Conservation (phyloP, 2,113 vertebrate genomes). For the Perccottus glenii region DNA sequence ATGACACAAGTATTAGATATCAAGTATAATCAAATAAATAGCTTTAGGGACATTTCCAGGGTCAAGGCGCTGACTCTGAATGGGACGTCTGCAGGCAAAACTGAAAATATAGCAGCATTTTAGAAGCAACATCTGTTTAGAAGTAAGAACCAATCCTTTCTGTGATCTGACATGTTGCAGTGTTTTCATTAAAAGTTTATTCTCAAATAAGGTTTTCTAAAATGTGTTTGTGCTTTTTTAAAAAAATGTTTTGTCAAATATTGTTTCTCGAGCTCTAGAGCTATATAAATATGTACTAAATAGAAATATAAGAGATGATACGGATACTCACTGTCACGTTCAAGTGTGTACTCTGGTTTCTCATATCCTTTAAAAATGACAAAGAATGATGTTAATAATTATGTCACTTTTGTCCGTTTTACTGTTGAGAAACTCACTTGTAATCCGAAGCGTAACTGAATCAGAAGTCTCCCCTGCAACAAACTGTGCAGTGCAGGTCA, state of each 20-base stretch:
- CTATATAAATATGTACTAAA: too few species aligned
- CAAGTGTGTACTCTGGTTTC: slow-evolving; percentile 10
- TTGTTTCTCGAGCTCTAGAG: too few species aligned
- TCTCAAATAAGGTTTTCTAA: too few species aligned
- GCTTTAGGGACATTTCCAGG: not conserved
- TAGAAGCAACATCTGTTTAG: too few species aligned
- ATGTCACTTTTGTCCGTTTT: not conserved
- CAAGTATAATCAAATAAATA: not conserved
- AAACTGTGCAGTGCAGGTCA: slow-evolving; percentile 63
- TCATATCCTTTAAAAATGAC: slow-evolving; percentile 42
- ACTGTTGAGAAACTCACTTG: slow-evolving; percentile 49
- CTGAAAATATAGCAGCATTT: not conserved
- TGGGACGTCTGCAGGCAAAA: slow-evolving; percentile 44
- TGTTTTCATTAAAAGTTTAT: too few species aligned
- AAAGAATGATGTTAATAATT: not conserved
- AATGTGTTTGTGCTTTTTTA: too few species aligned
- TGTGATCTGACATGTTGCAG: too few species aligned
- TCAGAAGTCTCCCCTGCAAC: slow-evolving; percentile 25
- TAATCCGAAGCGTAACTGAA: slow-evolving; percentile 45
- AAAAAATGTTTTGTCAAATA: too few species aligned
- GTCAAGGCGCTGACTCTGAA: slow-evolving; percentile 56
- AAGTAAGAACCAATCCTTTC: too few species aligned
- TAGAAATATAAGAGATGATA: not conserved
- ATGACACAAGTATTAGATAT: not conserved
- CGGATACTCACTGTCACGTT: slow-evolving; percentile 23